These are phyloP conservation scores for Chrosomus eos DNA, from an alignment of 2,797 vertebrate genomes.

Conservation along the genomic window DNA sequence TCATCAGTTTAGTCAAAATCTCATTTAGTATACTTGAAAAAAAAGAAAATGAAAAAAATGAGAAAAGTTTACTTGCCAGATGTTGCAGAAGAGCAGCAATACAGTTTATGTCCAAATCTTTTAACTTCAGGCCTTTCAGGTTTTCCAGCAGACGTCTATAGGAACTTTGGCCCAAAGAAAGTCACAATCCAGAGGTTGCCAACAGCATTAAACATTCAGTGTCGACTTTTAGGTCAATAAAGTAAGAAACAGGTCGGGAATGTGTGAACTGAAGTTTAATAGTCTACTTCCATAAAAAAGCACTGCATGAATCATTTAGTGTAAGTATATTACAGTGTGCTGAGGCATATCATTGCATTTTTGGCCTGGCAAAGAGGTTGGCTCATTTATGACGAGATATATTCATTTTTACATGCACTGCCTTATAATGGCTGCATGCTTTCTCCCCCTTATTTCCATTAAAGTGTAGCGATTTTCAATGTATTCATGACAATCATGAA, in stretches of 20 bases:
- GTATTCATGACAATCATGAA: not conserved
- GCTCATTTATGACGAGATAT: conserved; percentile 15
- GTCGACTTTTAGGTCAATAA: conserved; percentile 57
- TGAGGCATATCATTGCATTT: conserved; percentile 38
- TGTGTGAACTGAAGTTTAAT: conserved; percentile 45
- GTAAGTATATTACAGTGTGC: conserved; percentile 46
- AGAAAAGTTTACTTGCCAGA: conserved; percentile 39
- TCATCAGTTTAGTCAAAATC: conserved; percentile 5
- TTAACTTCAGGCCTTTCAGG: conserved; percentile 38
- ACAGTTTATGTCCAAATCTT: conserved; percentile 38
- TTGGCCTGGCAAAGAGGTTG: conserved; percentile 16
- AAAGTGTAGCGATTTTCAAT: not conserved
- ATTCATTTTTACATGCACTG: not conserved
- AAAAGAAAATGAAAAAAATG: no score
- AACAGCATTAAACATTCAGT: conserved; percentile 53
- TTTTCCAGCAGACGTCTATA: conserved; percentile 38
- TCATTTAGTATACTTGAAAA: not conserved
- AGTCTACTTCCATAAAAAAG: conserved; percentile 56
- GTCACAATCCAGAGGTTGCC: conserved; percentile 43
- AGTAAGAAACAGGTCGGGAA: conserved; percentile 48
- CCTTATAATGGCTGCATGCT: not conserved
- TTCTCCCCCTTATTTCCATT: not conserved
- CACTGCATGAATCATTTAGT: conserved; percentile 38
- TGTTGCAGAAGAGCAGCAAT: conserved; percentile 28
- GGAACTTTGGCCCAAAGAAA: conserved; percentile 42